Evolutionary conservation across 2,888 invertebrate species (phyloP), one percentile per base, ranked within the genome.

Genomic region (Leistus spinibarbis): DNA sequence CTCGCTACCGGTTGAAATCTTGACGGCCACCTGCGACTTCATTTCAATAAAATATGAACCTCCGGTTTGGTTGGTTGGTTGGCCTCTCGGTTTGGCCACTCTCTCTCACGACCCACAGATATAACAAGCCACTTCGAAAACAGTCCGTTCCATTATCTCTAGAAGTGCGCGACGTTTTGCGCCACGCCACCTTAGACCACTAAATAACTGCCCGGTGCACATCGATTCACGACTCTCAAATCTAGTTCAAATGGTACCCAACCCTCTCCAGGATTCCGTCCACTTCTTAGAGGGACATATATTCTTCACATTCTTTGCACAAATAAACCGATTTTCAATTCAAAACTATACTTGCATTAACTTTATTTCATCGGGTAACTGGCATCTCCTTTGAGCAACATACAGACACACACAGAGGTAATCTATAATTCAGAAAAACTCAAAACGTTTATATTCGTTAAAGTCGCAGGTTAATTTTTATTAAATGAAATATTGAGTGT

Each of bases 21-120:
- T 27, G 23, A 13, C 24, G 69, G 79, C 81, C 83, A 83, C 83
- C 83, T 83, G 83, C 82, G 82, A 82, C 83, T 83, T 83, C 82
- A 83, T 82, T 83, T 83, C 82, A 82, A 82, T 83, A 82, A 83
- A 83, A 83, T 83, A 83, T 80, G 82, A 81, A 79, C 79, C 79
- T 79, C 77, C 66, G 77, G 40, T 40, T 40, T 40, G 40, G 40
- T 40, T 13, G 10, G 40, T 40, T 40, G 40, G 40, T 40, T 3
- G 40, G 40, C 7, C 10, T 7, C 5, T 40, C n/a, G 78, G 80
- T 80, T 80, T 80, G 63, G 27, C 57, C 16, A 20, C 57, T 20
- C 17, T 57, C 17, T 57, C 57, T 9, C 57, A 20, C 17, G 17
- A 20, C 57, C 20, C 20, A 9, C 57, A 17, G 54, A 64, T 65